phyloP scores from a whole-genome alignment of 2,888 invertebrate genomes.

The Cataglyphis altisquamis region DNA sequence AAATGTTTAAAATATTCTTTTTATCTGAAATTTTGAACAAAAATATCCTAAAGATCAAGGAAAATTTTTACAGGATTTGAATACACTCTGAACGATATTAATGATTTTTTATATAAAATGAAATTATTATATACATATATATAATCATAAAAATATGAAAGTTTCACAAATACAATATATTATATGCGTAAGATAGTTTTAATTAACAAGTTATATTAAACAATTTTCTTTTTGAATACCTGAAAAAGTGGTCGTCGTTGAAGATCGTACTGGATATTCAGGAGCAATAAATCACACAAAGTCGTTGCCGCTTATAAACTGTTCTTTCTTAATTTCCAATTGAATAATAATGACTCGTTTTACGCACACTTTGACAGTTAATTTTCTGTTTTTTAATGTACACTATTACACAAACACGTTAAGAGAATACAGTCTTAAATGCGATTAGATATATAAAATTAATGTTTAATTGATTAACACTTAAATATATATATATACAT shows the following conservation, averaged over 20 bases:
- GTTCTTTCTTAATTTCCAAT: conserved; percentile 2
- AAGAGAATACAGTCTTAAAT: too few species aligned
- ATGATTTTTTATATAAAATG: not conserved
- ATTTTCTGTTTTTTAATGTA: not conserved
- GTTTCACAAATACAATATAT: not conserved
- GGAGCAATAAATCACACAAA: not conserved
- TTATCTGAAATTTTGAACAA: too few species aligned
- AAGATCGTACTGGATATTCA: not conserved
- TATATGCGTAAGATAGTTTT: not conserved
- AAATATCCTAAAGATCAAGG: too few species aligned
- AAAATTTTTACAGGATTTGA: too few species aligned
- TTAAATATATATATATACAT: not conserved
- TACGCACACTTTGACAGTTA: not conserved
- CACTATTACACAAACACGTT: not conserved
- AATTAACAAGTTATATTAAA: not conserved
- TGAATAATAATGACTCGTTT: not conserved
- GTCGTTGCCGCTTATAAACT: not conserved
- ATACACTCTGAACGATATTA: too few species aligned
- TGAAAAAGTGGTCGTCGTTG: not conserved
- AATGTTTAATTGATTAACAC: too few species aligned
- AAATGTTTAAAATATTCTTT: too few species aligned
- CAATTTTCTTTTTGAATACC: conserved; percentile 1
- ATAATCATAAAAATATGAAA: not conserved
- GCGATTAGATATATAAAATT: too few species aligned
- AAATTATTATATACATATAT: not conserved